phyloP scores from a whole-genome alignment of 2,797 vertebrate genomes.

The Eulemur rubriventer region DNA sequence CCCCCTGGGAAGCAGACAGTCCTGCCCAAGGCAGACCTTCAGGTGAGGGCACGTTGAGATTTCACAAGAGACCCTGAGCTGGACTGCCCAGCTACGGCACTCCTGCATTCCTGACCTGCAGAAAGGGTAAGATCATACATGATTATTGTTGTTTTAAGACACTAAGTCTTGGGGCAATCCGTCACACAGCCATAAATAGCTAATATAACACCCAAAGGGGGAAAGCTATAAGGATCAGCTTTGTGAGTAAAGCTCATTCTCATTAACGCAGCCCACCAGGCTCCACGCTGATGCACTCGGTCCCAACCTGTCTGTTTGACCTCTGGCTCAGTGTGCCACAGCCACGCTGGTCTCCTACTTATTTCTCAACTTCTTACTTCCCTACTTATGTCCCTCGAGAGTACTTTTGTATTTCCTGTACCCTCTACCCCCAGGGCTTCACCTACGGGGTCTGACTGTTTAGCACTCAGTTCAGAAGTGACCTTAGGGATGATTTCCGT shows the following conservation, averaged over 20 bases:
- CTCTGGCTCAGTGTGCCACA: neutral
- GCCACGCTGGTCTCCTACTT: neutral
- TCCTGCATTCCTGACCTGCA: neutral
- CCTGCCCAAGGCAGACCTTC: neutral
- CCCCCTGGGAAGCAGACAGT: neutral
- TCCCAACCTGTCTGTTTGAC: neutral
- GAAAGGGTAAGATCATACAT: neutral
- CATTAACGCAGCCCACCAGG: neutral
- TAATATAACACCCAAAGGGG: neutral
- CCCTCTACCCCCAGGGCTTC: neutral
- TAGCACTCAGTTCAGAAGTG: neutral
- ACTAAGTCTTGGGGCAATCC: neutral
- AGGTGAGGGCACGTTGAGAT: neutral
- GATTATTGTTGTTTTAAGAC: neutral
- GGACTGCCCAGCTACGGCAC: neutral
- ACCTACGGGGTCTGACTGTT: neutral
- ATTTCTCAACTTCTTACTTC: neutral
- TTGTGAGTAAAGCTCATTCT: neutral
- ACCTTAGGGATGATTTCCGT: neutral
- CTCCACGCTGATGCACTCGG: neutral
- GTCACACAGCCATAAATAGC: neutral
- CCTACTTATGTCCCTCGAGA: neutral
- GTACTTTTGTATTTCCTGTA: neutral
- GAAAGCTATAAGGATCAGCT: neutral
- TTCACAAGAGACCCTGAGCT: neutral